Base-by-base conservation (phyloP, 2,888 invertebrate genomes). In the Sarcophaga rosellei region DNA sequence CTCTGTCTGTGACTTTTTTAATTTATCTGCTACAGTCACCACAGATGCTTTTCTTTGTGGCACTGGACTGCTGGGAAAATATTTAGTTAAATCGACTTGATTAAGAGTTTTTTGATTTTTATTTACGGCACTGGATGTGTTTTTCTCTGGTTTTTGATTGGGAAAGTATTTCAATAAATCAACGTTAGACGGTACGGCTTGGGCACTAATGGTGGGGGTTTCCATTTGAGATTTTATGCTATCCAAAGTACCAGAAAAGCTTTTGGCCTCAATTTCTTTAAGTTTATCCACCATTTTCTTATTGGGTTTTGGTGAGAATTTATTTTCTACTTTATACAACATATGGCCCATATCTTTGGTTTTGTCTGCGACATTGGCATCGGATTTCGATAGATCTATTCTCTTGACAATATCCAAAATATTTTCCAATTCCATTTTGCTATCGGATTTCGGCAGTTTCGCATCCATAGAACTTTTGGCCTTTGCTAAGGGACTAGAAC, bases 161-260 rank as follows among this genome's bases (percentile, higher is more conserved):
- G 93, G 93, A 88, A 93, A 93, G 86, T 93, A 93, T 83, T 93
- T 93, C 11, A 93, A 91, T 2, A 93, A 88, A 88, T 93, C 93
- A 1, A 93, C 88, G 75, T 84, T 86, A n/a, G 89, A 89, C 4
- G 90, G 81, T 1, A 89, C 88, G 0, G 89, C 88, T 83, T 92
- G 92, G 3, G 92, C 88, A 72, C 92, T 92, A 3, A 92, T 90
- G 35, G 92, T 93, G 2, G 93, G 92, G 66, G 89, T 90, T 0
- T 90, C 90, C 76, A 93, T 90, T 89, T 93, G 92, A 0, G 92
- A 90, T 74, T 93, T 92, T 3, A 93, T 93, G 2, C 90, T 90
- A 84, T 92, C 92, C 90, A 93, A 92, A 2, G 93, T 93, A 12
- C 92, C 92, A 1, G 93, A 91, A 88, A 93, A 93, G 78, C 90